Evolutionary conservation across 2,113 vertebrate genomes (phyloP).

Genomic region (Turnix velox): DNA sequence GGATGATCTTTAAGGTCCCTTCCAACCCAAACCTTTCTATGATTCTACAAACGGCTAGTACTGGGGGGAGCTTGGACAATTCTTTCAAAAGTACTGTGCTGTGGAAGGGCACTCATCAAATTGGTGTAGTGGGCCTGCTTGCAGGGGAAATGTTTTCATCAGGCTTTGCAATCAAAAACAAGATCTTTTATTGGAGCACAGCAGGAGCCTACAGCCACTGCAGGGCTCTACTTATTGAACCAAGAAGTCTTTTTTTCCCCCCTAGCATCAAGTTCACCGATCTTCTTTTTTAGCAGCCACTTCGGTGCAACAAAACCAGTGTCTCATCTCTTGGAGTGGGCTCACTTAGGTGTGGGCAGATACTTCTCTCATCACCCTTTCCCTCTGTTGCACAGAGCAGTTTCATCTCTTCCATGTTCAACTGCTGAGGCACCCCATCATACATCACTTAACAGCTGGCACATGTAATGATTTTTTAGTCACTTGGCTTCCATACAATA

Average conservation of each 20-base stretch:
- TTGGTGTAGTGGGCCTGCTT: neutral
- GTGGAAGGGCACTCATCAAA: accelerated
- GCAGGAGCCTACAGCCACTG: neutral
- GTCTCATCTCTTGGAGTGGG: neutral
- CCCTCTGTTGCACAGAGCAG: neutral
- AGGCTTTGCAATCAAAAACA: neutral
- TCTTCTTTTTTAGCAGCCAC: neutral
- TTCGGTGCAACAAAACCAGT: neutral
- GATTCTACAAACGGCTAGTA: neutral
- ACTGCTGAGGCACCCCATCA: neutral
- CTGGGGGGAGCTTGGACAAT: neutral
- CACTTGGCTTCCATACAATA: neutral
- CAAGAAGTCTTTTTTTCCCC: neutral
- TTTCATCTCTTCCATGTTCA: neutral
- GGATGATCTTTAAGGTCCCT: too few relatives aligned
- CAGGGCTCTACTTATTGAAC: neutral
- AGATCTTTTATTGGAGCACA: neutral
- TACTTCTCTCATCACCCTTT: neutral
- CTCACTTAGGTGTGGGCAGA: neutral
- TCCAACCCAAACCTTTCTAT: too few relatives aligned
- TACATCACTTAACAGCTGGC: neutral
- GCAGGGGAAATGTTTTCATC: neutral
- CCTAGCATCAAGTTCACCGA: neutral
- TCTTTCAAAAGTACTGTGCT: neutral
- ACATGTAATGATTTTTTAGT: neutral